phyloP scores from a whole-genome alignment of 2,797 vertebrate species.

The Fundulus diaphanus region DNA sequence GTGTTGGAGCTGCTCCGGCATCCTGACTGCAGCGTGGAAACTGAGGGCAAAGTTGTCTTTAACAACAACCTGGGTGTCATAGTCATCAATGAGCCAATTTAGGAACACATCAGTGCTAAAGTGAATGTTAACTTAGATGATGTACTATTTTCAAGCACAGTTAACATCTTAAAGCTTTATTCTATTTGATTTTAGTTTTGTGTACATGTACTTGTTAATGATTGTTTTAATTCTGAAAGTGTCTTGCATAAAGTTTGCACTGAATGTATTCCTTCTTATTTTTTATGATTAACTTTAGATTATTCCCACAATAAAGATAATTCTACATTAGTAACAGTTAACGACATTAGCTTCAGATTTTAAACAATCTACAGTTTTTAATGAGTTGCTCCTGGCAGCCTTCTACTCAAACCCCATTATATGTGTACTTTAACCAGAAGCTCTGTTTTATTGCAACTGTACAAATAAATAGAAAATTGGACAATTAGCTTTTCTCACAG shows the following conservation, averaged over 20 bases:
- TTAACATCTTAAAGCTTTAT: not conserved
- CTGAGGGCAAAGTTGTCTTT: slow-evolving; percentile 86
- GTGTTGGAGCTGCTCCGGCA: slow-evolving; percentile 84
- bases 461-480: slow-evolving; percentile 19
- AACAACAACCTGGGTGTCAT: slow-evolving; percentile 87
- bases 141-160: not conserved
- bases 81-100: slow-evolving; percentile 76
- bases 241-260: not conserved
- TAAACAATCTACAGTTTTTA: slow-evolving; percentile 12
- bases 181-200: not conserved
- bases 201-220: not conserved
- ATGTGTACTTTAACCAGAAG: slow-evolving; percentile 11
- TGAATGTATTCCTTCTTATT: not conserved
- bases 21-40: slow-evolving; percentile 83
- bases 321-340: slow-evolving; percentile 14
- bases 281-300: not conserved
- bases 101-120: not conserved
- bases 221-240: slow-evolving; percentile 7
- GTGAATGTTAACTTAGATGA: not conserved
- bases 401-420: slow-evolving; percentile 5
- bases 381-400: slow-evolving; percentile 21
- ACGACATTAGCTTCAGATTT: slow-evolving; percentile 9
- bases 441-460: slow-evolving; percentile 18
- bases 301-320: not conserved
- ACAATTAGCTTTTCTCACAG: slow-evolving; percentile 11